Evolutionary conservation across 1,140 invertebrate genomes (phyloP), one percentile per base, ranked within the genome.

Genomic region (Asobara japonica): DNA sequence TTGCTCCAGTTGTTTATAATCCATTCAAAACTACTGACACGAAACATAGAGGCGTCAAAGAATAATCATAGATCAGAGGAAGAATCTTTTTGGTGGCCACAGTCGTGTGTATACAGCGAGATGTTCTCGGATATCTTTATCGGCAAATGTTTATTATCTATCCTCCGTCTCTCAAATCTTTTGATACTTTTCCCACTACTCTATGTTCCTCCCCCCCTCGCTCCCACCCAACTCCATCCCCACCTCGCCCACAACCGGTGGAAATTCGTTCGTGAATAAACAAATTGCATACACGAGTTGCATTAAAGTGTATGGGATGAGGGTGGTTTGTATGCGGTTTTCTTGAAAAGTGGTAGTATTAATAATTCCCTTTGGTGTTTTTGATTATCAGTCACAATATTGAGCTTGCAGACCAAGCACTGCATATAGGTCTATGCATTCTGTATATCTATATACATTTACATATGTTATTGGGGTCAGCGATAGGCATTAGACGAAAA

Each of bases 61-160:
- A 78, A 81, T 82, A 80, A 82, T 82, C 79, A 77, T 80, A 81
- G 78, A 82, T 79, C 79, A 80, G 75, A 79, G 64, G 69, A 60
- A 41, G 20, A 61, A 61, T 38, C 13, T 4, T 25, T 41, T 56
- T 38, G 51, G 31, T 70, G n/a, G 25, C 16, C 31, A 48, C 27
- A n/a, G 25, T n/a, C 65, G 30, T 60, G 25, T 60, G 38, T 66
- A 69, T 69, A 45, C 38, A 48, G 11, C 20, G 45, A 72, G 78
- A 77, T 83, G 81, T 82, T 81, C 81, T 79, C 72, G 80, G 79
- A 76, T 76, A 81, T 77, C 80, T 84, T 83, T 82, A 81, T 82
- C 78, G 77, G 77, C 74, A 75, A 66, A 76, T 83, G 83, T 83
- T 84, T 83, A 81, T 84, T 83, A 83, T 84, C 79, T 76, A 76